Percentiles rank a stretch among this genome's conserved stretches.
These are phyloP conservation scores for Carassius auratus DNA, from an alignment of 2,113 vertebrate genomes.

Conservation along the genomic window DNA sequence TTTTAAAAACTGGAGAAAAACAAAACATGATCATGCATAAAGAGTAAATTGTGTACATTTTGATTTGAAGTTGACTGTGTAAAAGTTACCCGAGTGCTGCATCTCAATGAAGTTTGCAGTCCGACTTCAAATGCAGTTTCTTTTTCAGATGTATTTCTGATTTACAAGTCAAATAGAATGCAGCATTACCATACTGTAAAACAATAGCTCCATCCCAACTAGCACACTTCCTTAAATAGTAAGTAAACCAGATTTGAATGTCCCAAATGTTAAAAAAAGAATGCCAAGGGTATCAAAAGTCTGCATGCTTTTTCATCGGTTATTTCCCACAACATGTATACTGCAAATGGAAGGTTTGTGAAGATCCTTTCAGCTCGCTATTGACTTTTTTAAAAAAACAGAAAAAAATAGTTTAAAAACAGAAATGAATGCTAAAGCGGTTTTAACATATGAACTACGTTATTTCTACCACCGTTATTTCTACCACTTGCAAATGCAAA, in stretches of 20 bases:
- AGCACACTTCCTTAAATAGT: not conserved
- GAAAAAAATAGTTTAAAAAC: not conserved
- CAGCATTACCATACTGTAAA: not conserved
- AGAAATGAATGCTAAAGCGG: too few relatives aligned
- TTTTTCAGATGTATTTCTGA: not conserved
- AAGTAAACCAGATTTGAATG: not conserved
- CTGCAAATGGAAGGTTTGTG: not conserved
- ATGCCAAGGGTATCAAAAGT: not conserved
- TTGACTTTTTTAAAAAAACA: too few relatives aligned
- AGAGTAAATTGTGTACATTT: not conserved
- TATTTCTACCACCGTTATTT: not conserved
- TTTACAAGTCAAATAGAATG: not conserved
- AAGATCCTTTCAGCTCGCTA: too few relatives aligned
- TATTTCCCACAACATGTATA: not conserved
- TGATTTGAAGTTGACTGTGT: not conserved
- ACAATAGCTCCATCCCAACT: not conserved
- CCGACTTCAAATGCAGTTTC: too few relatives aligned
- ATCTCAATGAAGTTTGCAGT: too few relatives aligned
- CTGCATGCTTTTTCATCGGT: not conserved
- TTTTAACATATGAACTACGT: not conserved
- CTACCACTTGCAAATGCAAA: not conserved
- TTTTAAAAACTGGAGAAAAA: not conserved
- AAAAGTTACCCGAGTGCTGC: too few relatives aligned
- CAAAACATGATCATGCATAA: not conserved
- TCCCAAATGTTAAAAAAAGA: not conserved